These are phyloP conservation scores for Parnassius orleans DNA, from an alignment of 2,888 invertebrate species.

Conservation along the genomic window DNA sequence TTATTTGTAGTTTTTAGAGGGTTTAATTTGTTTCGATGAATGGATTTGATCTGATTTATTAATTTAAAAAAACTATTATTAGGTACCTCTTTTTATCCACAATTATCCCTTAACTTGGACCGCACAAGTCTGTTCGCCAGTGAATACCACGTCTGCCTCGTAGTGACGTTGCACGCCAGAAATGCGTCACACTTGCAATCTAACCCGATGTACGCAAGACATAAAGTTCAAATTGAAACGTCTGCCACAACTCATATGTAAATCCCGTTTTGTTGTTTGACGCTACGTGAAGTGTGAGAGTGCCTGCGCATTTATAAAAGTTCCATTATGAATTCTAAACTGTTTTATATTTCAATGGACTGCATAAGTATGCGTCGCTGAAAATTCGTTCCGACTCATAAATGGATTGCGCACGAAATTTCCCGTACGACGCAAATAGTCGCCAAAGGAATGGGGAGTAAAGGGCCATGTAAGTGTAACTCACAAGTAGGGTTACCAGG, in stretches of 20 bases:
- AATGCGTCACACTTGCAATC: slow-evolving; percentile 39
- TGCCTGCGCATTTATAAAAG: slow-evolving; percentile 28
- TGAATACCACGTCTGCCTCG: slow-evolving; percentile 55
- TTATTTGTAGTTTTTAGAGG: no score
- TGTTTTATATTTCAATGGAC: slow-evolving; percentile 18
- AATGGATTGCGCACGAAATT: slow-evolving; percentile 8
- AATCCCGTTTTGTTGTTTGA: slow-evolving; percentile 30
- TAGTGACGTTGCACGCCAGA: slow-evolving; percentile 63
- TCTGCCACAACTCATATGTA: slow-evolving; percentile 22
- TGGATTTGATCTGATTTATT: no score
- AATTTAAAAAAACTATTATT: no score
- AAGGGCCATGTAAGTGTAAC: background rate
- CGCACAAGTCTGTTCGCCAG: slow-evolving; percentile 44
- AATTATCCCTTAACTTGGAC: slow-evolving; percentile 40
- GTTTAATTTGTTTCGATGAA: no score
- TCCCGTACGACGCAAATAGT: background rate
- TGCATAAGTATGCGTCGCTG: slow-evolving; percentile 3
- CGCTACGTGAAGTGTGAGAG: slow-evolving; percentile 28
- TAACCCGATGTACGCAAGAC: slow-evolving; percentile 36
- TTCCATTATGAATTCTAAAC: slow-evolving; percentile 29
- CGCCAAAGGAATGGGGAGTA: background rate
- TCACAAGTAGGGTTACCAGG: slow-evolving; percentile 2
- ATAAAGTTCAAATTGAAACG: slow-evolving; percentile 34
- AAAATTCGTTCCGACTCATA: background rate
- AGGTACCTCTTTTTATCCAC: background rate